A percentile compares a stretch with the other conserved stretches of the same genome.
These are phyloP conservation scores for Entomobrya proxima DNA, from an alignment of 2,888 invertebrate species.

Conservation along the genomic window DNA sequence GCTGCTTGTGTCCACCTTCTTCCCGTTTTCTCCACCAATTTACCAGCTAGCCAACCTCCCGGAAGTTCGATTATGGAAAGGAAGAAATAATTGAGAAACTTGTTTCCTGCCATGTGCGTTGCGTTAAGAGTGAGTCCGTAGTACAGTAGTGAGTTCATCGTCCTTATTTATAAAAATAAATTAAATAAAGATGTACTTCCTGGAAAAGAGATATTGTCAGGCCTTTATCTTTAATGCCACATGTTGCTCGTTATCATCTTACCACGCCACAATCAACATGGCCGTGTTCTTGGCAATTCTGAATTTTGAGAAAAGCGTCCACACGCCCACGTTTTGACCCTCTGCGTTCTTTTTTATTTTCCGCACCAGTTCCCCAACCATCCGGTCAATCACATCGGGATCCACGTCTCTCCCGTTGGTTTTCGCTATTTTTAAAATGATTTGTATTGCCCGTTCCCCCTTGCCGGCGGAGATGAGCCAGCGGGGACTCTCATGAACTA, in stretches of 20 bases:
- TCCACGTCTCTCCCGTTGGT: conserved; percentile 37
- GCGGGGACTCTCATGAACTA: conserved; percentile 75
- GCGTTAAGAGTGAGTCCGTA: conserved; percentile 71
- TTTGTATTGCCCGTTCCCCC: conserved; percentile 31
- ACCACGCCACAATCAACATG: conserved; percentile 71
- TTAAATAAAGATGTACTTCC: neutral
- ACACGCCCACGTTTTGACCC: conserved; percentile 61
- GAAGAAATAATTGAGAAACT: conserved; percentile 70
- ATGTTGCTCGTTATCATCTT: neutral
- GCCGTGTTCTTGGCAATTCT: conserved; percentile 72
- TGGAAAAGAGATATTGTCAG: neutral
- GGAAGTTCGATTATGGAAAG: conserved; percentile 72
- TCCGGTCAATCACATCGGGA: conserved; percentile 35
- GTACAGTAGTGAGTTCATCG: conserved; percentile 69
- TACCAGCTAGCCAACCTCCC: conserved; percentile 77
- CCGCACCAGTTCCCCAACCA: conserved; percentile 37
- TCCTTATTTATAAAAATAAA: conserved; percentile 28
- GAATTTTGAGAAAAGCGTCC: conserved; percentile 72
- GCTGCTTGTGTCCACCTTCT: conserved; percentile 78
- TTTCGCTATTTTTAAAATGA: conserved; percentile 65
- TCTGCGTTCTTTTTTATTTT: conserved; percentile 40
- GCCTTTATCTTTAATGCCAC: neutral
- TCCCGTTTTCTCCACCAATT: conserved; percentile 80
- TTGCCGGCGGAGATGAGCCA: conserved; percentile 71
- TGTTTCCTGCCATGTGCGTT: conserved; percentile 69